Percentiles rank a stretch among this genome's conserved stretches.
Conservation (phyloP, 1,140 invertebrate genomes). For the Drosophila bipectinata region DNA sequence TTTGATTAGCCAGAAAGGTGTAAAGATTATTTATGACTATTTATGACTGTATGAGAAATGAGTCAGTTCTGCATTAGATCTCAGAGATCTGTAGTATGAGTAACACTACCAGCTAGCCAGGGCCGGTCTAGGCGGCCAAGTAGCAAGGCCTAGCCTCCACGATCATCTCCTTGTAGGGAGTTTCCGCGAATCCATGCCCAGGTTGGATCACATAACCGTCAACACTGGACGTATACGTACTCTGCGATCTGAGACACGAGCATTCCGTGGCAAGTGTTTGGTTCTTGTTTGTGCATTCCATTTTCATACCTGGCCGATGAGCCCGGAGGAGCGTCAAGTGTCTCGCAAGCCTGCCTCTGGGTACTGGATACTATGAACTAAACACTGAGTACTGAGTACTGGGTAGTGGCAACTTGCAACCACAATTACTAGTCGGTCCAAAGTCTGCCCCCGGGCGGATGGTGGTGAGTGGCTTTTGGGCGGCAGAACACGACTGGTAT, state of each 20-base stretch:
- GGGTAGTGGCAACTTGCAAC: conserved; percentile 37
- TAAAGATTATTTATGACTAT: not conserved
- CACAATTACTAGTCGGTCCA: conserved; percentile 45
- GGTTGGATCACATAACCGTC: conserved; percentile 41
- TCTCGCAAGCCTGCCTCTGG: conserved; percentile 37
- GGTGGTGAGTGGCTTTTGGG: conserved; percentile 29
- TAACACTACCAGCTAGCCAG: conserved; percentile 43
- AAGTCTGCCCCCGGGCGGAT: conserved; percentile 26
- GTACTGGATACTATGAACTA: not conserved
- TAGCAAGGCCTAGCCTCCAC: conserved; percentile 50
- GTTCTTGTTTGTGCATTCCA: conserved; percentile 75
- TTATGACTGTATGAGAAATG: conserved; percentile 16
- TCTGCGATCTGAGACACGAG: conserved; percentile 20
- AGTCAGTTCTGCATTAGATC: conserved; percentile 29
- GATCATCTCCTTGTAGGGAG: conserved; percentile 35
- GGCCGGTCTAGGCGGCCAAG: conserved; percentile 34
- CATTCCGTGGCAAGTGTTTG: conserved; percentile 56
- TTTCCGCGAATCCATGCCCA: conserved; percentile 12
- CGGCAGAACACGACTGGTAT: conserved; percentile 41
- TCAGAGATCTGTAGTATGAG: conserved; percentile 33
- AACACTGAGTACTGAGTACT: not conserved
- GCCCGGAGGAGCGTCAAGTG: conserved; percentile 62
- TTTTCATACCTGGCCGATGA: conserved; percentile 62
- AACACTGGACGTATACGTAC: conserved; percentile 57
- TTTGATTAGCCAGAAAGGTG: not conserved